Conservation (phyloP, 2,113 vertebrate species). For the Struthidea cinerea region DNA sequence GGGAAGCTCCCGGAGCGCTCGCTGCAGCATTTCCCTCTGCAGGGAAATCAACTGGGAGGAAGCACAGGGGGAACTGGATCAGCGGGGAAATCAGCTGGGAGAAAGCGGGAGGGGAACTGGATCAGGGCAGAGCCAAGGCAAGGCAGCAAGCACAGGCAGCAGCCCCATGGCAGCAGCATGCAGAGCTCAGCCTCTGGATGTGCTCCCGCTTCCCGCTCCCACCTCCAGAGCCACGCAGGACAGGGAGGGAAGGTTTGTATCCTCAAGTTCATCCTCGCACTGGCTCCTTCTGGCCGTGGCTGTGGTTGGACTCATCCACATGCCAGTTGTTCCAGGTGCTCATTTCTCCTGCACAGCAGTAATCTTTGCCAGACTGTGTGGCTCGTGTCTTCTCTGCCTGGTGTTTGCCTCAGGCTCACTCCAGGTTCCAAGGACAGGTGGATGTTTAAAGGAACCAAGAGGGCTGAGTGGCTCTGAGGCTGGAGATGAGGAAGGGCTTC, state of each 20-base stretch:
- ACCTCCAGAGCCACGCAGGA: rapidly evolving
- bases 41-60: not conserved
- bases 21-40: no score
- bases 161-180: rapidly evolving
- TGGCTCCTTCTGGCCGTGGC: not conserved
- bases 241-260: not conserved
- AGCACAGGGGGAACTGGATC: not conserved
- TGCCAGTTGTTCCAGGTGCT: not conserved
- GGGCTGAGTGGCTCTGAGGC: not conserved
- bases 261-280: not conserved
- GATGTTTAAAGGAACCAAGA: not conserved
- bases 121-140: not conserved
- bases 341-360: rapidly evolving
- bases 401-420: not conserved
- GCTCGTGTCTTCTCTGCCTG: not conserved
- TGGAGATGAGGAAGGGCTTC: not conserved
- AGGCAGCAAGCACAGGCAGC: not conserved
- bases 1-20: not conserved
- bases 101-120: rapidly evolving
- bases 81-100: not conserved
- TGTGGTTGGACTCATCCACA: not conserved
- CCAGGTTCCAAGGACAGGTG: not conserved
- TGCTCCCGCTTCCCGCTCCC: rapidly evolving
- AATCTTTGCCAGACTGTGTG: not conserved
- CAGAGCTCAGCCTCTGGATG: not conserved